Evolutionary conservation across 1,140 invertebrate genomes (phyloP).

Genomic region (Trinorchestia longiramus): DNA sequence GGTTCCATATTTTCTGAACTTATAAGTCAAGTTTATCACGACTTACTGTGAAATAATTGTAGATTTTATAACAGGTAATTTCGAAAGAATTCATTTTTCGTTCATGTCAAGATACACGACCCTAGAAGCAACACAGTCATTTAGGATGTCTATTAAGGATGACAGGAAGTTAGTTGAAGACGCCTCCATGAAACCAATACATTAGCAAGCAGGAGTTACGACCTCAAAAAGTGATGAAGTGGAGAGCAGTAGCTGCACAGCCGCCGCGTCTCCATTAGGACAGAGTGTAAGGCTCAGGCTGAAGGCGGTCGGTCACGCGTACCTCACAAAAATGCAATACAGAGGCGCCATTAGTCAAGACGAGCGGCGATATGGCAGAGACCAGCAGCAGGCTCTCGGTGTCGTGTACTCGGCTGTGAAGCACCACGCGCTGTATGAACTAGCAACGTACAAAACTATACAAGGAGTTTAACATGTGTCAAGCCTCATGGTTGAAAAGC

Average conservation of each 20-base stretch:
- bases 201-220: not conserved
- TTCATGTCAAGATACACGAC: not conserved
- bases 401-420: not conserved
- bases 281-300: not conserved
- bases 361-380: conserved; percentile 15
- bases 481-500: no score
- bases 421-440: not conserved
- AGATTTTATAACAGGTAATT: not conserved
- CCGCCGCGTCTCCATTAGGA: conserved; percentile 35
- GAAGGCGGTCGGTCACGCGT: conserved; percentile 24
- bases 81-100: not conserved
- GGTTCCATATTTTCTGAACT: not conserved
- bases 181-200: not conserved
- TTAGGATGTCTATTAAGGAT: not conserved
- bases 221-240: not conserved
- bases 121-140: not conserved
- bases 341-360: conserved; percentile 38
- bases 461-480: not conserved
- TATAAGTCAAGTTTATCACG: not conserved
- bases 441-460: not conserved
- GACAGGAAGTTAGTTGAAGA: not conserved
- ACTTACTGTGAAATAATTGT: not conserved
- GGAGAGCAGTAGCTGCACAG: not conserved
- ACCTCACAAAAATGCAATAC: conserved; percentile 33
- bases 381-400: not conserved